Evolutionary conservation across 2,797 vertebrate genomes (phyloP).

Genomic region (Anomalospiza imberbis): DNA sequence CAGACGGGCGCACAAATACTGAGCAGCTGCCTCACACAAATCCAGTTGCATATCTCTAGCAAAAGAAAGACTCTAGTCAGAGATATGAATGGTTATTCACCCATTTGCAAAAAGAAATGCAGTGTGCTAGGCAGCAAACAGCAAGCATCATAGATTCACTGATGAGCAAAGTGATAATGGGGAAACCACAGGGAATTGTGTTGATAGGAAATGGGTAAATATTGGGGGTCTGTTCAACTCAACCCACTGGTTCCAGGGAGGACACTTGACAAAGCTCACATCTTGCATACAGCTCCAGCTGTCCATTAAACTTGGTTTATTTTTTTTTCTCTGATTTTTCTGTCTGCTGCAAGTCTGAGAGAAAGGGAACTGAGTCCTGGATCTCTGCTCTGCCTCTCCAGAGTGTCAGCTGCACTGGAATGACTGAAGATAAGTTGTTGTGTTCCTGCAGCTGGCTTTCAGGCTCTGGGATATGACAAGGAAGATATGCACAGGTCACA

Average conservation of each 20-base stretch:
- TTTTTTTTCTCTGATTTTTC: neutral
- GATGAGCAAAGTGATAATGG: neutral
- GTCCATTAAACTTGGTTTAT: neutral
- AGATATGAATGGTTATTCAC: conserved; percentile 39
- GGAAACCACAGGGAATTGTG: neutral
- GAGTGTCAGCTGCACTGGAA: neutral
- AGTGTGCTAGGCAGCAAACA: neutral
- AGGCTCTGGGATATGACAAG: neutral
- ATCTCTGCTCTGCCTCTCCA: neutral
- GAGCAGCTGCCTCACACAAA: conserved; percentile 29
- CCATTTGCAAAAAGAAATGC: neutral
- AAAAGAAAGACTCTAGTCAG: conserved; percentile 38
- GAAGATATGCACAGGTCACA: neutral
- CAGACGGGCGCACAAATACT: neutral
- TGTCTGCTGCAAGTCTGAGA: neutral
- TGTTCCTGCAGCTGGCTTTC: neutral
- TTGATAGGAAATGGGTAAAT: conserved; percentile 8
- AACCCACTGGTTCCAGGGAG: neutral
- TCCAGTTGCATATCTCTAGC: neutral
- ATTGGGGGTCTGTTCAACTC: neutral
- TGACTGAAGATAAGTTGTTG: neutral
- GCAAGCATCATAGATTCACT: neutral
- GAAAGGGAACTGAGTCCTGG: neutral
- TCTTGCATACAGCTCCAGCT: neutral
- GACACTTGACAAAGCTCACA: neutral